Evolutionary conservation across 2,888 invertebrate genomes (phyloP).

Genomic region (Cryptophagus acutangulus): DNA sequence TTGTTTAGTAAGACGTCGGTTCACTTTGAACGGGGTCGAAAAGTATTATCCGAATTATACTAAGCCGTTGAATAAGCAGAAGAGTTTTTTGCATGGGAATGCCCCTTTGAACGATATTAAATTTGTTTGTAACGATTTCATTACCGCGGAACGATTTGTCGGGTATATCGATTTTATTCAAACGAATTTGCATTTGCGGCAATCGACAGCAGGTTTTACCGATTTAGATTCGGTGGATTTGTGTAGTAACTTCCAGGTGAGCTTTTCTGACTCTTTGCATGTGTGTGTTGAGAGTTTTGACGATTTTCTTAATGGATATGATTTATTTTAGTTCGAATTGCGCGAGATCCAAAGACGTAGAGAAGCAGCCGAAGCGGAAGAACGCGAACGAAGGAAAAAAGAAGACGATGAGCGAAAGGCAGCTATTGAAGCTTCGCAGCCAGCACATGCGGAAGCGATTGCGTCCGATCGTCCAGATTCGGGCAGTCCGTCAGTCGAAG

Average conservation of each 20-base stretch:
- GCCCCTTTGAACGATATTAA: slow-evolving; percentile 23
- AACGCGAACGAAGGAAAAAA: slow-evolving; percentile 62
- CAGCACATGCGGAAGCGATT: slow-evolving; percentile 45
- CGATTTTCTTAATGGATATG: too few species aligned
- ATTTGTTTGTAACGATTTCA: slow-evolving; percentile 34
- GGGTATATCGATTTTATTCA: slow-evolving; percentile 15
- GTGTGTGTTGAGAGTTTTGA: slow-evolving; percentile 6
- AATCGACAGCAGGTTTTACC: slow-evolving; percentile 74
- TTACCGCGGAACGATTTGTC: slow-evolving; percentile 34
- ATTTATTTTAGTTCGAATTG: slow-evolving; percentile 77
- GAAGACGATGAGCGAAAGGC: slow-evolving; percentile 76
- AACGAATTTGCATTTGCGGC: slow-evolving; percentile 53
- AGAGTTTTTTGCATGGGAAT: slow-evolving; percentile 31
- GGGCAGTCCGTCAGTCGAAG: slow-evolving; percentile 50
- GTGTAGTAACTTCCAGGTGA: slow-evolving; percentile 8
- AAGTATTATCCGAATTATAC: slow-evolving; percentile 39
- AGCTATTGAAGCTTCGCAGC: slow-evolving; percentile 54
- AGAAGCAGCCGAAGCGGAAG: slow-evolving; percentile 61
- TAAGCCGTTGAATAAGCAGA: slow-evolving; percentile 21
- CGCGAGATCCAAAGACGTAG: slow-evolving; percentile 89
- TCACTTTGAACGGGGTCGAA: slow-evolving; percentile 44
- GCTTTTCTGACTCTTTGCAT: not conserved
- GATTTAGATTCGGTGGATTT: not conserved
- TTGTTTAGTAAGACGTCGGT: slow-evolving; percentile 41
- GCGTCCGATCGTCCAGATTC: slow-evolving; percentile 46